Conservation (phyloP, 2,797 vertebrate genomes). For the Fringilla coelebs region DNA sequence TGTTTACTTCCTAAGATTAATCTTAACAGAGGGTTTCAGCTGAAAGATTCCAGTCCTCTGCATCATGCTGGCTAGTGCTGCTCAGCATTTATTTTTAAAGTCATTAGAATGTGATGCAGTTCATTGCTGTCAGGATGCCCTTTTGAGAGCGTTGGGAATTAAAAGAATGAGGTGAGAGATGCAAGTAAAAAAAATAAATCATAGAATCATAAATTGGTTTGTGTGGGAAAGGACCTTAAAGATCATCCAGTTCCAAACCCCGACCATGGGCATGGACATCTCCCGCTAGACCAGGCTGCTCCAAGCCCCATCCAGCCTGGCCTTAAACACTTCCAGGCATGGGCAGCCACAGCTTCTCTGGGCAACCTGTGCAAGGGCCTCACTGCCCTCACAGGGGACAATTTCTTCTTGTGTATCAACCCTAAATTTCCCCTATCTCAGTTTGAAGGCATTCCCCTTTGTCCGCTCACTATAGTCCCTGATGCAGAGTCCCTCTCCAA, state of each 20-base stretch:
- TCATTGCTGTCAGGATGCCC: not conserved
- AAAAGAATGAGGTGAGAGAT: not conserved
- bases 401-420: not conserved
- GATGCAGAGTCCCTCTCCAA: not conserved
- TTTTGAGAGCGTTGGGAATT: not conserved
- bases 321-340: not conserved
- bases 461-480: not conserved
- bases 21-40: not conserved
- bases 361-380: not conserved
- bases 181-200: not conserved
- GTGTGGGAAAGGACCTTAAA: not conserved
- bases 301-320: not conserved
- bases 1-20: conserved; percentile 6
- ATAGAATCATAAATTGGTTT: not conserved
- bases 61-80: not conserved
- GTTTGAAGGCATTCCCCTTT: not conserved
- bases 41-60: not conserved
- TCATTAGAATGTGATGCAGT: not conserved
- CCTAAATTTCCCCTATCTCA: not conserved
- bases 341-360: not conserved
- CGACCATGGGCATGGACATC: not conserved
- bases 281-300: not conserved
- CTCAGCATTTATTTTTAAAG: conserved; percentile 16
- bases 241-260: not conserved
- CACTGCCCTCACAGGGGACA: not conserved